Percentiles rank a stretch among this genome's conserved stretches.
Conservation (phyloP, 2,888 invertebrate species). For the Lamellibrachia columna region DNA sequence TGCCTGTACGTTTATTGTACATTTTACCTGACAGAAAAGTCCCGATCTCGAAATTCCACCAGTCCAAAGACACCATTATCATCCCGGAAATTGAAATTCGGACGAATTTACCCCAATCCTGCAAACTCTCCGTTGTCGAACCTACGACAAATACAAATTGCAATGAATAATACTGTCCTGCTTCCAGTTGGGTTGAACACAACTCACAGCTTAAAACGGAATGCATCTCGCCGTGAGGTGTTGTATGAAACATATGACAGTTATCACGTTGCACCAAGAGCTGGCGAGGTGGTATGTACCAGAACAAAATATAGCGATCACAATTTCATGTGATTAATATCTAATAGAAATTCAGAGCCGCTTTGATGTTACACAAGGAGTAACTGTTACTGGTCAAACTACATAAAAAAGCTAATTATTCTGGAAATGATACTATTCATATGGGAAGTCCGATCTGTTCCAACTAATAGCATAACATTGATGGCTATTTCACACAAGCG, state of each 20-base stretch:
- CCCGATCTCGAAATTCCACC: slow-evolving; percentile 46
- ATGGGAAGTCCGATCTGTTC: background rate
- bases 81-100: slow-evolving; percentile 43
- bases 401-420: background rate
- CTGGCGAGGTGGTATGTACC: background rate
- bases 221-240: no score
- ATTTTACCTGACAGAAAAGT: slow-evolving; percentile 42
- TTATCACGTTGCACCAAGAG: background rate
- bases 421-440: background rate
- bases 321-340: background rate
- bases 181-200: no score
- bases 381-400: background rate
- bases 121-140: slow-evolving; percentile 37
- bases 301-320: background rate
- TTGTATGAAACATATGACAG: no score
- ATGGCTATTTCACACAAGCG: background rate
- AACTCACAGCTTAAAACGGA: no score
- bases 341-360: background rate
- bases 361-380: background rate
- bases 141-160: slow-evolving; percentile 34
- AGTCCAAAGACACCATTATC: slow-evolving; percentile 46
- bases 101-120: slow-evolving; percentile 42
- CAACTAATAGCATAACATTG: background rate
- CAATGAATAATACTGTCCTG: background rate
- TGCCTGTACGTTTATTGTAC: background rate